Conservation (phyloP, 2,888 invertebrate genomes). For the Ptychoptera albimana region DNA sequence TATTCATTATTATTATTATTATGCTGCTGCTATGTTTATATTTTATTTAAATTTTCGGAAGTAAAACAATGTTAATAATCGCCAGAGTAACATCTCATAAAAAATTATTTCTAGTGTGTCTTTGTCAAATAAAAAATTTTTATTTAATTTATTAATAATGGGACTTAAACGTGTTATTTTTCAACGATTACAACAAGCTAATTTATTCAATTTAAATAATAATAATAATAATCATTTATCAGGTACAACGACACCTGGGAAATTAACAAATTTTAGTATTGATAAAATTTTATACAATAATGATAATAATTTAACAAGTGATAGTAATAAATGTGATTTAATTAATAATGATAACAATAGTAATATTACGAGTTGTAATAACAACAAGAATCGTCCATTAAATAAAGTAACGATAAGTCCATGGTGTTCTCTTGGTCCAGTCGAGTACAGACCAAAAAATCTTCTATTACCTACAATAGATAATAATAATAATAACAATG, state of each 20-base stretch:
- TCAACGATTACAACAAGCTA: constrained; percentile 1
- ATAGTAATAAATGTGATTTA: not conserved
- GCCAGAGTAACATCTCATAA: no score
- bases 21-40: no score
- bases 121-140: no score
- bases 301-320: not conserved
- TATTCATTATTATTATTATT: no score
- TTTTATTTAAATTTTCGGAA: no score
- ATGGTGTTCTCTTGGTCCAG: constrained; percentile 35
- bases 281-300: constrained; percentile 19
- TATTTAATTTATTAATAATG: not conserved
- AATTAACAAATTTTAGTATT: constrained; percentile 29
- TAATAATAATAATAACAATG: constrained; percentile 1
- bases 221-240: not conserved
- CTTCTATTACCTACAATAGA: not conserved
- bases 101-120: no score
- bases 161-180: constrained; percentile 5
- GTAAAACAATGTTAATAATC: no score
- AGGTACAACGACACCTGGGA: constrained; percentile 2
- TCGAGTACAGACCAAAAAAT: constrained; percentile 7
- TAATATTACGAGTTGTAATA: not conserved
- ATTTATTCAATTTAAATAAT: not conserved
- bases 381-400: constrained; percentile 18
- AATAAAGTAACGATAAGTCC: constrained; percentile 41
- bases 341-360: not conserved